Conservation (phyloP, 92 coral and sea anemone species). For the Ricordea florida region DNA sequence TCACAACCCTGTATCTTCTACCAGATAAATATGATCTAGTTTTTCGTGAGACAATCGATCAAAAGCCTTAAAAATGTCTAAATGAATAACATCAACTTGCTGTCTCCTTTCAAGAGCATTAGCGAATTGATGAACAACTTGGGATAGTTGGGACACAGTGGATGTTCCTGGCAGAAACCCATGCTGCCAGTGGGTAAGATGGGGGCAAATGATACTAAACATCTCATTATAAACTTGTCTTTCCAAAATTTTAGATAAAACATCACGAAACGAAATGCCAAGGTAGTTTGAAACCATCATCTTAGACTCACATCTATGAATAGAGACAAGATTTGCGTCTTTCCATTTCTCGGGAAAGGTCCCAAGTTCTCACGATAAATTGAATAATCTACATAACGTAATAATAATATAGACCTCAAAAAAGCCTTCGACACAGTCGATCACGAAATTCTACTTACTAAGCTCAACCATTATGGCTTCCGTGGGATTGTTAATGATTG, state of each 20-base stretch:
- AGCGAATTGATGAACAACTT: conserved; percentile 19
- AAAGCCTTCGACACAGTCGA: too few relatives aligned
- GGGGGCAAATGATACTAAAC: conserved; percentile 16
- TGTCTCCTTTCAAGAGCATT: conserved; percentile 3
- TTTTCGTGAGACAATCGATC: too few relatives aligned
- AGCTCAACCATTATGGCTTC: too few relatives aligned
- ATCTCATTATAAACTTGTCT: conserved; percentile 24
- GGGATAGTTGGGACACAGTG: conserved; percentile 18
- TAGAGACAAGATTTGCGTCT: conserved; percentile 35
- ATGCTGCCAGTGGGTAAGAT: conserved; percentile 45
- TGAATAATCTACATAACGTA: too few relatives aligned
- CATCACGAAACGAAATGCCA: conserved; percentile 37
- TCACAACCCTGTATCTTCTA: too few relatives aligned
- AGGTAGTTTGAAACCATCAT: conserved; percentile 18
- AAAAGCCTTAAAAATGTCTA: neutral
- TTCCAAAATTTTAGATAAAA: conserved; percentile 21
- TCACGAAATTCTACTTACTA: too few relatives aligned
- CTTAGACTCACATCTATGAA: conserved; percentile 34
- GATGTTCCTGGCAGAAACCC: conserved; percentile 37
- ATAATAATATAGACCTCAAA: too few relatives aligned
- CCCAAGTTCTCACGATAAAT: neutral
- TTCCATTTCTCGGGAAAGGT: conserved; percentile 53
- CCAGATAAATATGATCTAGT: too few relatives aligned
- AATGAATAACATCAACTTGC: conserved; percentile 31
- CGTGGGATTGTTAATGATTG: too few relatives aligned